Conservation (phyloP, 2,797 vertebrate species). For the Odontamblyopus rebecca region DNA sequence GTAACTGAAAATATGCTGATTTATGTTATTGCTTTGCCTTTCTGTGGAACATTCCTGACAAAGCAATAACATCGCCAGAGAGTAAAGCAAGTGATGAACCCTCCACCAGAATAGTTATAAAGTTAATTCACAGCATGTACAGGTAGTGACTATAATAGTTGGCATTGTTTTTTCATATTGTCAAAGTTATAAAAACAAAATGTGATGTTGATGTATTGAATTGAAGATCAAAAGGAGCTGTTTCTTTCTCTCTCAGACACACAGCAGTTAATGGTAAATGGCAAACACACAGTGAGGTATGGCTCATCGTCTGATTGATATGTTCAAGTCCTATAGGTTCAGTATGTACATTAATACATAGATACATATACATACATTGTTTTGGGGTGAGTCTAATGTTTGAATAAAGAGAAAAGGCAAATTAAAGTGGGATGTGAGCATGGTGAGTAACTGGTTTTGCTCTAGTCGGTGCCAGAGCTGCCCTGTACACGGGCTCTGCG, state of each 20-base stretch:
- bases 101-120: no score
- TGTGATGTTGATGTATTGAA: slow-evolving; percentile 51
- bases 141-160: not conserved
- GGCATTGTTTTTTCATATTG: slow-evolving; percentile 3
- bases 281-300: slow-evolving; percentile 71
- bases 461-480: slow-evolving; percentile 72
- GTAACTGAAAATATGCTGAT: no score
- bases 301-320: slow-evolving; percentile 77
- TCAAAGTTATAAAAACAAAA: slow-evolving; percentile 35
- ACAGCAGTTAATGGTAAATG: slow-evolving; percentile 46
- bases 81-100: no score
- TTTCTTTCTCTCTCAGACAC: slow-evolving; percentile 53
- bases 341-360: slow-evolving; percentile 62
- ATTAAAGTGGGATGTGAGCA: slow-evolving; percentile 64
- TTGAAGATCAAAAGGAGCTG: slow-evolving; percentile 53
- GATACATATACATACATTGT: slow-evolving; percentile 57
- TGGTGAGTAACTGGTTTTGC: slow-evolving; percentile 58
- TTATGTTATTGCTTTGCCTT: no score
- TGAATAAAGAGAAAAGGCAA: slow-evolving; percentile 56
- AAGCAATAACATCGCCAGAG: no score
- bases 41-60: no score
- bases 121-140: not conserved
- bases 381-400: slow-evolving; percentile 49
- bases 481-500: slow-evolving; percentile 67
- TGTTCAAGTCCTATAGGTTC: slow-evolving; percentile 72